Conservation (phyloP, 2,113 vertebrate genomes). For the Harpagus bidentatus region DNA sequence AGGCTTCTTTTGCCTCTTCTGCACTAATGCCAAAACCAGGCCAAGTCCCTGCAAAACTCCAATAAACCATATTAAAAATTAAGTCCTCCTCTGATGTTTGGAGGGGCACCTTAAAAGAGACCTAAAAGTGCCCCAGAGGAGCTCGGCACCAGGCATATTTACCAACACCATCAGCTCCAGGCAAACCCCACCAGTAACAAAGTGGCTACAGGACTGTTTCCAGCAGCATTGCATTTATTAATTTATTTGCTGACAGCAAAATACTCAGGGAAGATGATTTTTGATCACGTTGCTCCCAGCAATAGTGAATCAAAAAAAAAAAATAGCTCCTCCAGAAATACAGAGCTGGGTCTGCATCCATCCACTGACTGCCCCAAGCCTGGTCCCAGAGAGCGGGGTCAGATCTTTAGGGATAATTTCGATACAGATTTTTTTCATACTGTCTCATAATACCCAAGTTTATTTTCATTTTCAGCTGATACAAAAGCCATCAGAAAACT, state of each 20-base stretch:
- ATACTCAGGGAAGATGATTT: background rate
- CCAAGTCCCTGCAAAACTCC: background rate
- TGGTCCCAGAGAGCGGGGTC: accelerated
- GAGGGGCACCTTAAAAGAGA: background rate
- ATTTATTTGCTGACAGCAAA: background rate
- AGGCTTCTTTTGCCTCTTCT: background rate
- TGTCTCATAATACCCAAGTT: background rate
- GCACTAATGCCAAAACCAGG: background rate
- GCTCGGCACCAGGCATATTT: too few relatives aligned
- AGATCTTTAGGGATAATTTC: too few relatives aligned
- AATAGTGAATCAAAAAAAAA: background rate
- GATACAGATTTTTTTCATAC: background rate
- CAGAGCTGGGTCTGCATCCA: background rate
- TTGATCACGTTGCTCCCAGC: background rate
- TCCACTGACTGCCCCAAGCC: too few relatives aligned
- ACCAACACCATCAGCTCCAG: background rate
- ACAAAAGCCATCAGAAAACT: background rate
- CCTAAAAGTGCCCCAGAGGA: background rate
- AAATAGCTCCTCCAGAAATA: background rate
- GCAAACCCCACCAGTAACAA: background rate
- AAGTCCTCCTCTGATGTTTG: background rate
- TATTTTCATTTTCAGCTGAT: background rate
- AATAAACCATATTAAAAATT: background rate
- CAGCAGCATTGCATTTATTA: background rate
- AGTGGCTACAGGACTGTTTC: background rate